Percentiles rank a stretch among this genome's conserved stretches.
Evolutionary conservation across 2,113 vertebrate genomes (phyloP).

Genomic region (Charadrius vociferus): DNA sequence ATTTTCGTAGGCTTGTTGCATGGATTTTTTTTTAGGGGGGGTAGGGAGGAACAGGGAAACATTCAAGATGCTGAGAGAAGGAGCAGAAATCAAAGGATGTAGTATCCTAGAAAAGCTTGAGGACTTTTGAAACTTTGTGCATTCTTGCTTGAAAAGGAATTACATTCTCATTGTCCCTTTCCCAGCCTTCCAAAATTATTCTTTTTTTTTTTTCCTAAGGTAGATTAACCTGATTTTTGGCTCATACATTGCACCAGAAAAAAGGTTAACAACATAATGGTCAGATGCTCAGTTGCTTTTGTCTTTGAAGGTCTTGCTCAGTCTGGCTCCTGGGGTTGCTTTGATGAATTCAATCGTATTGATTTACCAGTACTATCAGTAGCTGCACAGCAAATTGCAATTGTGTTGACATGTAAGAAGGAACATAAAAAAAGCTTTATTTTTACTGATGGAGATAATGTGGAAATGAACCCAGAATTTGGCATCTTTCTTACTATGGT

Average conservation of each 20-base stretch:
- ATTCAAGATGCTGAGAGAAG: not conserved
- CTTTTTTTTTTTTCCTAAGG: not conserved
- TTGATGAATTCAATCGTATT: constrained; percentile 98
- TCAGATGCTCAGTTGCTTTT: not conserved
- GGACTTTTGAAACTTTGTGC: not conserved
- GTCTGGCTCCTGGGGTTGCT: constrained; percentile 98
- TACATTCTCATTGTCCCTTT: not conserved
- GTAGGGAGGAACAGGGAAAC: not conserved
- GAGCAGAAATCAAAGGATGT: not conserved
- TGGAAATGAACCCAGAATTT: constrained; percentile 96
- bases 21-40: fast-evolving
- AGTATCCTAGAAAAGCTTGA: not conserved
- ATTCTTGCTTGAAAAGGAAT: not conserved
- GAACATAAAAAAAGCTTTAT: constrained; percentile 87
- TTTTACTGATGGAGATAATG: constrained; percentile 93
- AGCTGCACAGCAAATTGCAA: constrained; percentile 95
- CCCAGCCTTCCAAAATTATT: not conserved
- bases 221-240: not conserved
- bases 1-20: not conserved
- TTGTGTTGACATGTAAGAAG: constrained; percentile 93
- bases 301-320: constrained; percentile 88
- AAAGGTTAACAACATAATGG: not conserved
- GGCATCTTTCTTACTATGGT: constrained; percentile 98
- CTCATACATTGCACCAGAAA: not conserved
- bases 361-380: constrained; percentile 95